These are phyloP conservation scores for Paedocypris sp. DNA, from an alignment of 2,113 vertebrate genomes.

Conservation along the genomic window DNA sequence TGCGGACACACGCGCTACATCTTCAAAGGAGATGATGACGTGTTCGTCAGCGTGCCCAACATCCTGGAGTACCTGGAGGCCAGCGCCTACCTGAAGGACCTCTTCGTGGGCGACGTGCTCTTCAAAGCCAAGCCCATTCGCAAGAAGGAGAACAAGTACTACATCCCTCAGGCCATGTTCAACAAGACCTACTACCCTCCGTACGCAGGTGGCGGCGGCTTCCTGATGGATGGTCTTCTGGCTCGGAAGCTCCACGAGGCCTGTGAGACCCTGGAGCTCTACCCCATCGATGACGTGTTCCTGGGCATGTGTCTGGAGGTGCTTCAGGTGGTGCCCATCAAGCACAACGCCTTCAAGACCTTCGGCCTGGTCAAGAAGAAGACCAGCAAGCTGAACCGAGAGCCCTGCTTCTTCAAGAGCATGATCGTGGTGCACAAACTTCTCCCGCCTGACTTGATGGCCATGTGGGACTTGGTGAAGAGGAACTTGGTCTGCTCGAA, in stretches of 20 bases:
- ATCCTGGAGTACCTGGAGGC: constrained; percentile 79
- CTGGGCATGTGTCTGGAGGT: constrained; percentile 91
- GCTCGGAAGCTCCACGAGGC: constrained; percentile 66
- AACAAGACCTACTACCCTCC: constrained; percentile 78
- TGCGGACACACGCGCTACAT: constrained; percentile 68
- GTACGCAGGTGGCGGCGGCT: constrained; percentile 88
- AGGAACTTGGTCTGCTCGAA: constrained; percentile 77
- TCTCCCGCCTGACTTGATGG: constrained; percentile 71
- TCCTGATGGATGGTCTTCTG: constrained; percentile 75
- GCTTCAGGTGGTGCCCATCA: constrained; percentile 68
- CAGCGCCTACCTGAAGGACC: constrained; percentile 48
- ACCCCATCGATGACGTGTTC: constrained; percentile 90
- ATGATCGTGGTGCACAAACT: constrained; percentile 97
- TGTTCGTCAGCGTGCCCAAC: constrained; percentile 81
- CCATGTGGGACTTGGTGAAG: constrained; percentile 88
- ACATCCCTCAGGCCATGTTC: constrained; percentile 75
- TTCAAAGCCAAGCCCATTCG: constrained; percentile 79
- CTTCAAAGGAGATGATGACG: constrained; percentile 90
- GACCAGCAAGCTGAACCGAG: constrained; percentile 82
- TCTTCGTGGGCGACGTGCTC: constrained; percentile 84
- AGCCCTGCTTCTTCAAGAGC: constrained; percentile 84
- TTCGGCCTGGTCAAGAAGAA: constrained; percentile 88
- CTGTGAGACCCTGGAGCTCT: constrained; percentile 76
- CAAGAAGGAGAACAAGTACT: constrained; percentile 88
- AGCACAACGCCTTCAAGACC: constrained; percentile 86